phyloP scores from a whole-genome alignment of 2,888 invertebrate species.

The Idaea dimidiata region DNA sequence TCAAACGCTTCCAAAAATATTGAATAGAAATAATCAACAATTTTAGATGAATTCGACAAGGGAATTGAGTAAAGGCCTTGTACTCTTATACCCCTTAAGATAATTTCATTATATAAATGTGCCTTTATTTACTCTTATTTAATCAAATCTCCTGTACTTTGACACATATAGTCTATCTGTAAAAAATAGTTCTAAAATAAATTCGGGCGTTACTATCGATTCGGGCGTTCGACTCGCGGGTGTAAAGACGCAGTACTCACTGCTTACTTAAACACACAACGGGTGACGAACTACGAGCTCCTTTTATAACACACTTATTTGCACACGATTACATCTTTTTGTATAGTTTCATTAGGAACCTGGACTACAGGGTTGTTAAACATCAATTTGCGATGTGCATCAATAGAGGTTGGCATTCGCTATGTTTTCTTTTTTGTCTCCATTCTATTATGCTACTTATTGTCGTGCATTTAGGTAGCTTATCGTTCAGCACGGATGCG shows the following conservation, averaged over 20 bases:
- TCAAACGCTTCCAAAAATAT: too few species aligned
- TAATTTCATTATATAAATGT: too few species aligned
- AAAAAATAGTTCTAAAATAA: too few species aligned
- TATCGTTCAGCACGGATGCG: not conserved
- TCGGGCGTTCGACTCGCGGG: too few species aligned
- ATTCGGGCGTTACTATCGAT: too few species aligned
- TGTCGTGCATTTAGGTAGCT: not conserved
- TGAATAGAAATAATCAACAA: too few species aligned
- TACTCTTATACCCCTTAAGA: too few species aligned
- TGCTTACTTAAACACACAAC: constrained; percentile 78
- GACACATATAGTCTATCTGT: too few species aligned
- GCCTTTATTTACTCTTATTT: too few species aligned
- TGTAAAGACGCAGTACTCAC: constrained; percentile 23
- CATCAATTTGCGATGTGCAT: constrained; percentile 67
- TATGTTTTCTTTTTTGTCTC: constrained; percentile 40
- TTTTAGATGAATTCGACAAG: too few species aligned
- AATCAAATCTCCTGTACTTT: too few species aligned
- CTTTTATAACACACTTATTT: constrained; percentile 76
- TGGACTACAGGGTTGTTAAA: constrained; percentile 63
- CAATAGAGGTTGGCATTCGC: constrained; percentile 45
- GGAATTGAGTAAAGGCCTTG: too few species aligned
- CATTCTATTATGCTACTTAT: constrained; percentile 11
- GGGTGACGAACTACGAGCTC: constrained; percentile 72
- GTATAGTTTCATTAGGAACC: constrained; percentile 69
- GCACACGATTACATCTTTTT: constrained; percentile 74